phyloP scores from a whole-genome alignment of 1,140 invertebrate species.

The Leptinotarsa undecemlineata region DNA sequence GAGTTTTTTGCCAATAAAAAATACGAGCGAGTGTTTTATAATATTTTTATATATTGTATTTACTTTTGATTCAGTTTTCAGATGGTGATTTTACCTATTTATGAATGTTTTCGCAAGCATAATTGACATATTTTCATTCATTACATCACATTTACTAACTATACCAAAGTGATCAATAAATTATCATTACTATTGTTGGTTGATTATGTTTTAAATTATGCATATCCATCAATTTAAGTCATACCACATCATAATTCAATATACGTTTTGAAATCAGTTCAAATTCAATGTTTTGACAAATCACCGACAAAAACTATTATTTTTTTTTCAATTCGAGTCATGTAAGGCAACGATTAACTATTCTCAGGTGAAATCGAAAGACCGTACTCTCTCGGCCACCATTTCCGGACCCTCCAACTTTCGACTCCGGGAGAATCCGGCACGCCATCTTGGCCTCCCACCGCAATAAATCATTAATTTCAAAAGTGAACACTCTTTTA shows the following conservation, averaged over 20 bases:
- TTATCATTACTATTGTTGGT: too few relatives aligned
- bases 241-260: background rate
- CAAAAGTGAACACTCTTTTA: conserved; percentile 38
- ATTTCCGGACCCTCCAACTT: conserved; percentile 11
- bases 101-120: too few relatives aligned
- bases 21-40: too few relatives aligned
- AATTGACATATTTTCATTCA: too few relatives aligned
- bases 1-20: too few relatives aligned
- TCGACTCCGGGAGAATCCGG: conserved; percentile 8
- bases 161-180: too few relatives aligned
- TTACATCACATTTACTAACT: too few relatives aligned
- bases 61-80: too few relatives aligned
- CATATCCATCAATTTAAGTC: too few relatives aligned
- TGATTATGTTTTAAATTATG: too few relatives aligned
- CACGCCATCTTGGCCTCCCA: conserved; percentile 38
- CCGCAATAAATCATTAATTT: conserved; percentile 46
- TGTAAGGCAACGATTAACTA: conserved; percentile 17
- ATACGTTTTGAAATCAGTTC: background rate
- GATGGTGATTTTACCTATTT: too few relatives aligned
- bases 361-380: background rate
- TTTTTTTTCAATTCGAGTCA: conserved; percentile 19
- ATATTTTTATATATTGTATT: too few relatives aligned
- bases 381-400: background rate
- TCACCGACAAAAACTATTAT: background rate
- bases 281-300: background rate